Percentiles rank a stretch among this genome's conserved stretches.
phyloP scores from a whole-genome alignment of 1,140 invertebrate genomes.

The Heterodera carotae region DNA sequence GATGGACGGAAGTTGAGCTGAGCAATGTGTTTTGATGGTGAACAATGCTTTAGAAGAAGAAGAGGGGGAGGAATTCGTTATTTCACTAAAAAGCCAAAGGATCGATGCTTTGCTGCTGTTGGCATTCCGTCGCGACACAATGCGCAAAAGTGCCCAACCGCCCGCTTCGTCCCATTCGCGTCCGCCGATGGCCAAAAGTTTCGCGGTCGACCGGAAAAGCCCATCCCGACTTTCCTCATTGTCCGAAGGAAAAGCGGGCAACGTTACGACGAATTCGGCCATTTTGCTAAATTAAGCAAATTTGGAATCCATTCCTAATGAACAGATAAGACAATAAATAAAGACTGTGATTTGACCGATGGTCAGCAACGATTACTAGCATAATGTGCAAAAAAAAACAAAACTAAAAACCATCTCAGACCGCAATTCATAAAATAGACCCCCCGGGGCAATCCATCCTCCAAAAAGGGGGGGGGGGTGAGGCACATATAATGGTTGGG shows the following conservation, averaged over 20 bases:
- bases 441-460: too few relatives aligned
- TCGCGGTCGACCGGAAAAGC: constrained; percentile 15
- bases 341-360: too few relatives aligned
- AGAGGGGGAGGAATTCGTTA: too few relatives aligned
- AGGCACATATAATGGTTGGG: background rate
- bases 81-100: background rate
- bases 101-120: background rate
- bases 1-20: constrained; percentile 28
- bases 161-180: constrained; percentile 6
- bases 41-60: too few relatives aligned
- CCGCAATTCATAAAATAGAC: too few relatives aligned
- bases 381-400: background rate
- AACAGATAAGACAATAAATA: too few relatives aligned
- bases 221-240: background rate
- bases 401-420: too few relatives aligned
- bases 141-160: constrained; percentile 30
- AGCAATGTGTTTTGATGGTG: constrained; percentile 27
- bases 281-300: constrained; percentile 5
- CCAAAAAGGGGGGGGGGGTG: too few relatives aligned
- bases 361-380: too few relatives aligned
- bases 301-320: too few relatives aligned
- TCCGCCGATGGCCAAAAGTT: constrained; percentile 16
- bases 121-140: constrained; percentile 27
- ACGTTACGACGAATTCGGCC: constrained; percentile 1
- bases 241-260: background rate